These are phyloP conservation scores for Schizotus pectinicornis DNA, from an alignment of 2,888 invertebrate genomes.

Conservation along the genomic window DNA sequence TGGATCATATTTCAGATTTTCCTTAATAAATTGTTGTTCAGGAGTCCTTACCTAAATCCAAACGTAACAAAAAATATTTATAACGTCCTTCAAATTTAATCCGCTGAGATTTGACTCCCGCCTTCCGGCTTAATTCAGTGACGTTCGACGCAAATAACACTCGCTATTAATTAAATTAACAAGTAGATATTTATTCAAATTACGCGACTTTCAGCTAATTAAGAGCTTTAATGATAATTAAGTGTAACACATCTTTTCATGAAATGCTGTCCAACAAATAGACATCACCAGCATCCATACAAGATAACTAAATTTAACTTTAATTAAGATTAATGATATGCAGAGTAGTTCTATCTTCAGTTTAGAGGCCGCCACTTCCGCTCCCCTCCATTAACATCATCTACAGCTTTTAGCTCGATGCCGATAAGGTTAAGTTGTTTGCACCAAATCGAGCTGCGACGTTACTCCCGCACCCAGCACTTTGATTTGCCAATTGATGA, in stretches of 20 bases:
- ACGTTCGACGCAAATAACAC: too few species aligned
- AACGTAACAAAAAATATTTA: constrained; percentile 21
- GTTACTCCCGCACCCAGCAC: constrained; percentile 4
- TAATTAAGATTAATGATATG: constrained; percentile 61
- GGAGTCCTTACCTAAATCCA: constrained; percentile 17
- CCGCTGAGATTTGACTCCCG: background rate
- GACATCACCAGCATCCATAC: constrained; percentile 53
- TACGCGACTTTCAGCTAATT: background rate
- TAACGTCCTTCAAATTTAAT: constrained; percentile 9
- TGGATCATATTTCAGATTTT: constrained; percentile 22
- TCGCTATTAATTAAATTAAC: background rate
- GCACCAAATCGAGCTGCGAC: constrained; percentile 32
- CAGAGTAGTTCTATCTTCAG: constrained; percentile 58
- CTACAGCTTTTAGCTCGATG: constrained; percentile 45
- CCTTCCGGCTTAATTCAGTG: constrained; percentile 1
- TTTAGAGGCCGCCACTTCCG: constrained; percentile 52
- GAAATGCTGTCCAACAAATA: constrained; percentile 50
- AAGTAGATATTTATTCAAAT: background rate
- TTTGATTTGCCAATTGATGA: too few species aligned
- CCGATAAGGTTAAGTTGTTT: constrained; percentile 35
- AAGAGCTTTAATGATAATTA: background rate
- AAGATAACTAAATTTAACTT: constrained; percentile 58
- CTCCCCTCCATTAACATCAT: constrained; percentile 48
- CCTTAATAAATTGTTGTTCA: constrained; percentile 24
- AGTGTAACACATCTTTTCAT: constrained; percentile 45